A percentile compares a stretch with the other conserved stretches of the same genome.
These are phyloP conservation scores for Steromphala cineraria DNA, from an alignment of 2,888 invertebrate genomes.

Conservation along the genomic window DNA sequence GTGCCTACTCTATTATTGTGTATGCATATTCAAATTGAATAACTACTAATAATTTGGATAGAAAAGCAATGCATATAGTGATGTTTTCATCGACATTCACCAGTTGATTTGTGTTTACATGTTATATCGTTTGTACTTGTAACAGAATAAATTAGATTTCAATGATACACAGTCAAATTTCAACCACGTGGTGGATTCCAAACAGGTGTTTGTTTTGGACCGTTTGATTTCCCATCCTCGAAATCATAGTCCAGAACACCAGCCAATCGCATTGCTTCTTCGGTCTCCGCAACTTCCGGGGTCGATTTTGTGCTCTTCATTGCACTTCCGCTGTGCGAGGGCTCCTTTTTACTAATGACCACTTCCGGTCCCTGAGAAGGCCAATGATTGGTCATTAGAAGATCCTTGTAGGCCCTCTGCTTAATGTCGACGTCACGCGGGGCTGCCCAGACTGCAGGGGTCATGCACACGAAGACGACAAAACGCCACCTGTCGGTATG, in stretches of 20 bases:
- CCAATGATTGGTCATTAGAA: conserved; percentile 56
- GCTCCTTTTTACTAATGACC: neutral
- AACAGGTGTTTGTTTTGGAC: conserved; percentile 29
- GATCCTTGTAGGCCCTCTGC: conserved; percentile 42
- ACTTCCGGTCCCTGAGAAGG: conserved; percentile 37
- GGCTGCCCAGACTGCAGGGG: conserved; percentile 58
- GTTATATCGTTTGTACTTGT: too few species aligned
- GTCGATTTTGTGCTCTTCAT: conserved; percentile 24
- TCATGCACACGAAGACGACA: conserved; percentile 58
- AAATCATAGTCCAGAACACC: conserved; percentile 50
- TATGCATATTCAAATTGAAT: too few species aligned
- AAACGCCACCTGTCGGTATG: conserved; percentile 54
- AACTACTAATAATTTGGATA: too few species aligned
- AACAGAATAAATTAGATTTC: neutral
- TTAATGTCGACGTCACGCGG: conserved; percentile 44
- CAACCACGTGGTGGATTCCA: neutral
- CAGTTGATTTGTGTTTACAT: too few species aligned
- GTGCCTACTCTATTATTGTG: too few species aligned
- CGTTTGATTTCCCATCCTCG: conserved; percentile 49
- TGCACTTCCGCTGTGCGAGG: neutral
- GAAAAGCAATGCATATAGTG: too few species aligned
- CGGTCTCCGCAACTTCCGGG: conserved; percentile 46
- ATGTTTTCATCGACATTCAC: too few species aligned
- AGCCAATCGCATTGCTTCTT: conserved; percentile 45
- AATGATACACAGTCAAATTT: neutral